Conservation (phyloP, 2,888 invertebrate genomes). For the Dendrolimus pini region DNA sequence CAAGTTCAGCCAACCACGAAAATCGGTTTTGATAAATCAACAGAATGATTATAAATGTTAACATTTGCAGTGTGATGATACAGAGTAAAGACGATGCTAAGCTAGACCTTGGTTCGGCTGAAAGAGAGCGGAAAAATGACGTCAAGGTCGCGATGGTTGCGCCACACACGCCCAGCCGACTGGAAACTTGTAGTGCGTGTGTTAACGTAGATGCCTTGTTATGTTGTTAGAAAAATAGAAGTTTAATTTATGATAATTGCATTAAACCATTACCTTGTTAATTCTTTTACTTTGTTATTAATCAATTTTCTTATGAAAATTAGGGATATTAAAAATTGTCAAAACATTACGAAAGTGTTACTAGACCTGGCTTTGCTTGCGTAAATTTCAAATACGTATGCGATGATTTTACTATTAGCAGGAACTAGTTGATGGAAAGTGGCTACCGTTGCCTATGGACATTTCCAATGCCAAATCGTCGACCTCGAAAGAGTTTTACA, state of each 20-base stretch:
- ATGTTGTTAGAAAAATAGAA: conserved; percentile 27
- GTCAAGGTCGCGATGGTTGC: conserved; percentile 65
- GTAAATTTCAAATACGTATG: conserved; percentile 2
- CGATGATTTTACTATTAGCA: conserved; percentile 2
- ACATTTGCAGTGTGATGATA: neutral
- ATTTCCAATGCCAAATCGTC: no score
- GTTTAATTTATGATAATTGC: conserved; percentile 20
- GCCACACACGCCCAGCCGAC: conserved; percentile 52
- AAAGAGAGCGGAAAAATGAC: conserved; percentile 75
- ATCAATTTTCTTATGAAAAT: no score
- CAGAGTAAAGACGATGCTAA: conserved; percentile 23
- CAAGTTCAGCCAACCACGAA: no score
- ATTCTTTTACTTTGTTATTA: no score
- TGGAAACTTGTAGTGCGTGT: conserved; percentile 38
- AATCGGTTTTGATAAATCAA: no score
- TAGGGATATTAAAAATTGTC: neutral
- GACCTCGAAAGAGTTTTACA: no score
- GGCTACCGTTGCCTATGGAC: neutral
- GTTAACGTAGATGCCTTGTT: conserved; percentile 3
- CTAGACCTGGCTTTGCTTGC: no score
- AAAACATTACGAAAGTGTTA: no score
- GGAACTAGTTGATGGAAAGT: conserved; percentile 8
- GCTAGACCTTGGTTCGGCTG: conserved; percentile 54
- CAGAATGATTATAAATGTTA: no score
- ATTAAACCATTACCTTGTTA: conserved; percentile 9